Evolutionary conservation across 2,113 vertebrate species (phyloP), one percentile per base, ranked within the genome.

Genomic region (Cheilinus undulatus): DNA sequence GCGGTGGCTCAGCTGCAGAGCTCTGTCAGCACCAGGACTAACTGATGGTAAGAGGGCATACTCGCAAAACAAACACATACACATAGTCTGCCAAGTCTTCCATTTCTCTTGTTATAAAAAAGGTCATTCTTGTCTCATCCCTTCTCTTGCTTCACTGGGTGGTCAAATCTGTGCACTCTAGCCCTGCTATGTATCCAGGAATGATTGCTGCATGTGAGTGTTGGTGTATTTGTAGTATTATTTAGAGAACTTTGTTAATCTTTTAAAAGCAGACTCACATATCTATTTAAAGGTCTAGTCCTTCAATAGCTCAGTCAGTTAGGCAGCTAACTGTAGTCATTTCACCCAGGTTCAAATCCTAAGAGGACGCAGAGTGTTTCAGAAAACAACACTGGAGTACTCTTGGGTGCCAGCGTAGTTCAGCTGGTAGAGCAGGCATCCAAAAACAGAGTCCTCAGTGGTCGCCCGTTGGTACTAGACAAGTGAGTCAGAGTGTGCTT

Each of bases 61-160:
- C 58, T 76, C 27, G 26, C 66, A 74, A 81, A 68, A 64, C 26
- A 28, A 57, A 68, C 79, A 63, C 23, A 20, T 26, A 26, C 61
- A 66, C 40, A 60, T 32, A 36, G 20, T 28, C 45, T 80, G 77
- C 76, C 58, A 63, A 83, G 68, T 76, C 62, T 42, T 76, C 63
- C 62, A 83, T 88, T 90, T 81, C 69, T 88, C 78, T 88, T 88
- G 76, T 82, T 89, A 66, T 68, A 58, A 82, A 83, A 89, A 92
- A 92, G 89, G 90, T 92, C 88, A 91, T 61, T 72, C 71, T 81
- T 80, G 83, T 90, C 83, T 86, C 58, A 32, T 49, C 38, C 49
- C 63, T 64, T 49, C 58, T 80, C 60, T 73, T 14, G 45, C 72
- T 76, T 76, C 60, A 68, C 56, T 71, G 69, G 76, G 60, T 73